Evolutionary conservation across 2,888 invertebrate species (phyloP), one percentile per base, ranked within the genome.

Genomic region (Penaeus monodon): DNA sequence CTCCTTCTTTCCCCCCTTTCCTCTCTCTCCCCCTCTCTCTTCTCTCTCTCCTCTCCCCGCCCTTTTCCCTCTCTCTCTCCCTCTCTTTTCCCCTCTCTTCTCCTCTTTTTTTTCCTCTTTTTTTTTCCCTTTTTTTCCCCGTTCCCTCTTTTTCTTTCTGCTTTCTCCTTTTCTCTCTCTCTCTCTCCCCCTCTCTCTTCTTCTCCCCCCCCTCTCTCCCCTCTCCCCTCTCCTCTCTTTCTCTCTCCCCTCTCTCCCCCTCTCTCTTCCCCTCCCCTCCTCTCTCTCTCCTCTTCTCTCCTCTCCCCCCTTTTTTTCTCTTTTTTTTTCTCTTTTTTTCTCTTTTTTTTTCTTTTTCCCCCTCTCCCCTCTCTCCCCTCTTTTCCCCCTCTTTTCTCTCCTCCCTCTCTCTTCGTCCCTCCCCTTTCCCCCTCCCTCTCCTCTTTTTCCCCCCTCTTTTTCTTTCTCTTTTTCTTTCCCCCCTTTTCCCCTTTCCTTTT

Each of bases 391-490:
- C 27, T 24, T 14, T 24, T 29, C 33, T 14, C 33, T 29, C 33
- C 27, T 24, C 27, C n/a, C 27, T 24, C 17, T 70, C 27, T 24
- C 17, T 70, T 29, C n/a, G 12, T n/a, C 14, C 2, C 27, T 6
- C 27, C 24, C 27, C 33, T 14, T 24, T 14, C 33, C 27, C 33
- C 27, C 33, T 93, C 93, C 57, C 92, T 93, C 87, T 93, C 93
- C 91, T 92, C 93, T n/a, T n/a, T n/a, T n/a, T n/a, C n/a, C n/a
- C n/a, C n/a, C n/a, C n/a, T n/a, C n/a, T n/a, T n/a, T n/a, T n/a
- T n/a, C n/a, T n/a, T n/a, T n/a, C n/a, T n/a, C n/a, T n/a, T n/a
- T n/a, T n/a, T n/a, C n/a, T n/a, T n/a, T n/a, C n/a, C n/a, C n/a
- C n/a, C n/a, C n/a, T n/a, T n/a, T n/a, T n/a, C n/a, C n/a, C n/a